Percentiles rank a stretch among this genome's conserved stretches.
phyloP scores from a whole-genome alignment of 2,113 vertebrate species.

The Corythornis cristatus region DNA sequence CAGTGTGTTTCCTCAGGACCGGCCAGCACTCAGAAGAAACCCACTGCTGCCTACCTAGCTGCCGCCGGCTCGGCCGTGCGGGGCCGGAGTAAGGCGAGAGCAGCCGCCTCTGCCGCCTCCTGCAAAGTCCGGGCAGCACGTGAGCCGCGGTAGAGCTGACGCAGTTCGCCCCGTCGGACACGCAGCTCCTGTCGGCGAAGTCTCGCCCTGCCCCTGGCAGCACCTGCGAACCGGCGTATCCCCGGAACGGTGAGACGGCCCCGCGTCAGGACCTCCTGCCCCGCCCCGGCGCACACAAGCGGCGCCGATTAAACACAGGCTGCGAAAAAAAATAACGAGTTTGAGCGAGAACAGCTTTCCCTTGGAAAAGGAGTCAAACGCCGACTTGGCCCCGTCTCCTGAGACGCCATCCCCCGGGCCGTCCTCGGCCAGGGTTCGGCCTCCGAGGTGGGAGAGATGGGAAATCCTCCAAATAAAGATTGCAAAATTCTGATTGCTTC shows the following conservation, averaged over 20 bases:
- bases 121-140: background rate
- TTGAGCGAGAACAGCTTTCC: background rate
- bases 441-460: background rate
- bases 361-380: background rate
- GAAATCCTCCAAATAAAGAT: background rate
- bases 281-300: background rate
- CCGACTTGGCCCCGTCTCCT: too few relatives aligned
- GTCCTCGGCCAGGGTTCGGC: background rate
- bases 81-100: too few relatives aligned
- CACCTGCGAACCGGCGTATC: accelerated
- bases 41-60: background rate
- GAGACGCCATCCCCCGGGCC: too few relatives aligned
- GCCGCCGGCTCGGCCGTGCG: too few relatives aligned
- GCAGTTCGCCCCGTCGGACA: too few relatives aligned
- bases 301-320: background rate
- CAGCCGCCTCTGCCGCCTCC: background rate
- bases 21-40: accelerated
- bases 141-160: background rate
- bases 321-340: background rate
- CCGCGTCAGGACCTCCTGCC: too few relatives aligned
- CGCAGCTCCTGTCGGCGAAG: background rate
- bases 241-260: accelerated
- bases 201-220: background rate
- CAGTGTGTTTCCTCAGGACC: background rate
- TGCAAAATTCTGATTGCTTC: background rate